phyloP scores from a whole-genome alignment of 2,113 vertebrate genomes.

The Caranx melampygus region DNA sequence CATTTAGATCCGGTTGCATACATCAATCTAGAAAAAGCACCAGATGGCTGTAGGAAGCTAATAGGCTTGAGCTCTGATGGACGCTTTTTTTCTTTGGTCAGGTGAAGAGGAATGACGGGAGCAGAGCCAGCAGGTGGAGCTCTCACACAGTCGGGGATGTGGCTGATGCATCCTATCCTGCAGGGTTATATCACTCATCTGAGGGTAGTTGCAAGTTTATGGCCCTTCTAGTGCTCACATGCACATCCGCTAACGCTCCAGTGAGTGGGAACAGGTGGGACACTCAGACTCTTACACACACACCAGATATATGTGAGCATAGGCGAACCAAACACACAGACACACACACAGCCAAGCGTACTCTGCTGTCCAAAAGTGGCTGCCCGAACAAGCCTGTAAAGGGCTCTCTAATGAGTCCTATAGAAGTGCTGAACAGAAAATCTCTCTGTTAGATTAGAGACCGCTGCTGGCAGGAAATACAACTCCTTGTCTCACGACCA shows the following conservation, averaged over 20 bases:
- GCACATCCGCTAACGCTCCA: constrained; percentile 48
- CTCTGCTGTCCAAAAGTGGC: constrained; percentile 38
- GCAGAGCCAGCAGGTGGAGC: constrained; percentile 74
- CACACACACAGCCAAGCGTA: constrained; percentile 16
- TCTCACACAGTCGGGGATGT: constrained; percentile 57
- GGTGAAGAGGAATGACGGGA: constrained; percentile 46
- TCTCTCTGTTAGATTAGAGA: constrained; percentile 67
- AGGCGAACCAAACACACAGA: constrained; percentile 14
- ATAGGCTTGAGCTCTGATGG: constrained; percentile 47
- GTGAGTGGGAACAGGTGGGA: constrained; percentile 66
- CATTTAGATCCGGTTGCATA: constrained; percentile 60
- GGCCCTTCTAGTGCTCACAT: constrained; percentile 48
- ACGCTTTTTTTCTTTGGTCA: constrained; percentile 35
- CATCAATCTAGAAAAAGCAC: constrained; percentile 62
- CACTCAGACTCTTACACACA: constrained; percentile 37
- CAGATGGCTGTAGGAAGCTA: constrained; percentile 57
- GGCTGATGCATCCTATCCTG: constrained; percentile 39
- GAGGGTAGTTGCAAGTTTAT: constrained; percentile 68
- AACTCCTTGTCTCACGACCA: constrained; percentile 42
- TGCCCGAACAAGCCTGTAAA: constrained; percentile 57
- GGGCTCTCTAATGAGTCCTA: constrained; percentile 72
- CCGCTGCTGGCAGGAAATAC: constrained; percentile 58
- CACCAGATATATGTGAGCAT: not conserved
- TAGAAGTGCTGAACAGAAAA: constrained; percentile 68
- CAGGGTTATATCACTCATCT: constrained; percentile 66